Base-by-base conservation (phyloP, 2,113 vertebrate species). In the Hemiprocne comata region DNA sequence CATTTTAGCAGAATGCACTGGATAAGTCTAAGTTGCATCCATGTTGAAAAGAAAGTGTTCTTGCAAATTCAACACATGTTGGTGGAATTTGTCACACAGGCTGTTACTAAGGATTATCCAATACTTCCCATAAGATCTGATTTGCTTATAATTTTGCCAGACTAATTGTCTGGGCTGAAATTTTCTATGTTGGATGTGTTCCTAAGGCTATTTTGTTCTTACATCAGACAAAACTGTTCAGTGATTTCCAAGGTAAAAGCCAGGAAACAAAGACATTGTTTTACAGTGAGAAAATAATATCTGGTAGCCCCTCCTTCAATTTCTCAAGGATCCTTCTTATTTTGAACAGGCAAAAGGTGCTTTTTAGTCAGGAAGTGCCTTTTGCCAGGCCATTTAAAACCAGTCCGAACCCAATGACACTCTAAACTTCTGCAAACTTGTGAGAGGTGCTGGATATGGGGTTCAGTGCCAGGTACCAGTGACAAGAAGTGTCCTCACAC, bases 161-260 rank as follows among this genome's bases (percentile, higher is more conserved):
- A 62, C 46, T 70, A 77, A 88, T 64, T 90, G 72, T 87, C 66
- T 75, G 53, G 65, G 44, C 48, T 95, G 72, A 96, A 92, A 84
- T 38, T 84, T 90, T 80, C 60, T 46, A 83, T 0, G 0, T 3
- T 83, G 81, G 60, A 76, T 83, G 24, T 5, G 1, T 77, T 55
- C 82, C 85, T 88, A 21, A 17, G 69, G 69, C 28, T 88, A 57
- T 26, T 87, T 79, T 81, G 78, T 87, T 33, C 48, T 71, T n/a
- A 66, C 28, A 75, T 61, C 85, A 90, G 57, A 57, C 40, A 86
- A 88, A 95, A 80, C 20, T 10, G 29, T 70, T 93, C 20, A 36
- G 10, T 62, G 64, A 83, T 91, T 94, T 94, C 75, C 81, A 93
- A 80, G 75, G 79, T 10, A 73, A 57, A 87, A 87, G 26, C 46